Conservation (phyloP, 2,797 vertebrate genomes). For the Lemur catta region DNA sequence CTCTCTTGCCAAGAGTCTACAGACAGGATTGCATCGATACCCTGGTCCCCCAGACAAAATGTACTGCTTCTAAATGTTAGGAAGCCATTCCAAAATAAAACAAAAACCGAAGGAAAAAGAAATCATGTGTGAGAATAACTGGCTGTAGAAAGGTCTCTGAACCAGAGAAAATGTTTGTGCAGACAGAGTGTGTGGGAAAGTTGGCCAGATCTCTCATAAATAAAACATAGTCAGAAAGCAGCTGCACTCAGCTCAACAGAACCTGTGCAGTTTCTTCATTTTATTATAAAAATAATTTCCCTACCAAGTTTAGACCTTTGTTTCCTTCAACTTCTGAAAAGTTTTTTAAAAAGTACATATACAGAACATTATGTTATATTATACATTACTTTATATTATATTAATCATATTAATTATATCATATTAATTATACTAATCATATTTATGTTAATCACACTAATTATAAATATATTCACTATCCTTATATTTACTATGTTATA, state of each 20-base stretch:
- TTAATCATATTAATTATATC: background rate
- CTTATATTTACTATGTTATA: background rate
- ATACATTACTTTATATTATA: background rate
- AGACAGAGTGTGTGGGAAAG: background rate
- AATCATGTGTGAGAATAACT: background rate
- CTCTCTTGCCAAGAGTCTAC: background rate
- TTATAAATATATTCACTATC: background rate
- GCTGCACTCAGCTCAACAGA: background rate
- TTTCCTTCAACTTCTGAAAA: constrained; percentile 8
- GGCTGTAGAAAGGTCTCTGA: background rate
- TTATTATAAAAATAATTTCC: background rate
- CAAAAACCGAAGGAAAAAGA: background rate
- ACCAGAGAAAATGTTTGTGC: background rate
- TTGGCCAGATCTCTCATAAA: background rate
- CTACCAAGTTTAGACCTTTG: background rate
- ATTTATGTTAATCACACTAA: background rate
- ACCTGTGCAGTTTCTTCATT: background rate
- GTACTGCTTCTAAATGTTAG: background rate
- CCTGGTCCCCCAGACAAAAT: background rate
- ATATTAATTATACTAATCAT: background rate
- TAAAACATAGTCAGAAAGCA: background rate
- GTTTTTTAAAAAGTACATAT: background rate
- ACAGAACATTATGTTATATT: background rate
- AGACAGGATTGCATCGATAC: background rate
- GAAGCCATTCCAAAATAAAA: background rate